Evolutionary conservation across 2,888 invertebrate species (phyloP), one percentile per base, ranked within the genome.

Genomic region (Aspidiotus destructor): DNA sequence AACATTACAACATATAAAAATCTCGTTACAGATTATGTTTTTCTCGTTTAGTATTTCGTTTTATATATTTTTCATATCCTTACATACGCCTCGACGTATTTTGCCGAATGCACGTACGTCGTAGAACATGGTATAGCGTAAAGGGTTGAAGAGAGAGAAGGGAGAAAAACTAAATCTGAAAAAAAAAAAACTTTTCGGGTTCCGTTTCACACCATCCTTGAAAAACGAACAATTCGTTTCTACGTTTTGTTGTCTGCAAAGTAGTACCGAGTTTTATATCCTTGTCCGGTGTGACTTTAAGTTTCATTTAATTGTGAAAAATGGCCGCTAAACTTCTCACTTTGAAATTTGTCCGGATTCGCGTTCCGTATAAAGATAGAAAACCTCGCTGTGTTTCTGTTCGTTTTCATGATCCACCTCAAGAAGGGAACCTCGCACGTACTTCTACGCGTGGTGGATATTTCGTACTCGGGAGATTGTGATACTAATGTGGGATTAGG

Each of bases 231-330:
- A 48, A 13, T 6, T 6, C 48, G 10, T 11, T 48, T 48, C 11
- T 48, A n/a, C 48, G 2, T 48, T 48, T 48, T 13, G 48, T n/a
- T 48, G 10, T 48, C 28, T 28, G 28, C 28, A 28, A 28, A 28
- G 28, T 28, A 28, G 2, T 28, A 28, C 28, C 28, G 48, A n/a
- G n/a, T 11, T 48, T 48, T n/a, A 48, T n/a, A n/a, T 48, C 48
- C 48, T n/a, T n/a, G 48, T 48, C 48, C 48, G 48, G 48, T 48
- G n/a, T 48, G 48, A 48, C 48, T 48, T 48, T 48, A 41, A 63
- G 53, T 54, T 63, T 63, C 53, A 63, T 63, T 63, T 63, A 63
- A 63, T 63, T 63, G 63, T 52, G 63, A 63, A 48, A 63, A 63
- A 63, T 63, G 52, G 63, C 54, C 41, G 53, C 41, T 8, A 53